Evolutionary conservation across 2,888 invertebrate species (phyloP).

Genomic region (Muschampia plurimacula): DNA sequence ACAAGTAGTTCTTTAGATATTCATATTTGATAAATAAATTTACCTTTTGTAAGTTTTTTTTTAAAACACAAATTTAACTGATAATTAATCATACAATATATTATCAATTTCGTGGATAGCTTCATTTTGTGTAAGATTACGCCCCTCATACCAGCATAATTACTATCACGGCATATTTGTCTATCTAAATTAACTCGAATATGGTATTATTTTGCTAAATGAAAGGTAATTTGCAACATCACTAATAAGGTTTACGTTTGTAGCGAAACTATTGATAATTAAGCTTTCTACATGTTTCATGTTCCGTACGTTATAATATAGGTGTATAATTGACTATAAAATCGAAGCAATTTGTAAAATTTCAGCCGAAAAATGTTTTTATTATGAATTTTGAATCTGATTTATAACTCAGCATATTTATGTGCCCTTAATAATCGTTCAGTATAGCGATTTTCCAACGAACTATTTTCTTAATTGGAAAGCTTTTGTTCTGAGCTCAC

Average conservation of each 20-base stretch:
- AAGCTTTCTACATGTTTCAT: not conserved
- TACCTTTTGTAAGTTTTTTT: no score
- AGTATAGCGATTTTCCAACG: not conserved
- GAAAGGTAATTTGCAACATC: not conserved
- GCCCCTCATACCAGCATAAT: not conserved
- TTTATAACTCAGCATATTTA: not conserved
- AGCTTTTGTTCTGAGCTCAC: not conserved
- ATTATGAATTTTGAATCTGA: not conserved
- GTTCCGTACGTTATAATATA: no score
- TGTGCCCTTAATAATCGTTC: not conserved
- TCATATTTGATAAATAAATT: no score
- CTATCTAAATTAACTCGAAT: constrained; percentile 7
- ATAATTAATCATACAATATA: no score
- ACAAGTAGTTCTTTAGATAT: no score
- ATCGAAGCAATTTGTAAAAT: not conserved
- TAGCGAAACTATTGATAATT: not conserved
- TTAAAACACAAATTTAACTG: no score
- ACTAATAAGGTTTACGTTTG: constrained; percentile 3
- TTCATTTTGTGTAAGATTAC: not conserved
- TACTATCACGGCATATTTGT: constrained; percentile 2
- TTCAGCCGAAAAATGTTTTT: not conserved
- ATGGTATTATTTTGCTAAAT: not conserved
- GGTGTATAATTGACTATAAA: no score
- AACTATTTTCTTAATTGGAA: not conserved
- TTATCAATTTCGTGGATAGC: no score